A percentile compares a stretch with the other conserved stretches of the same genome.
Evolutionary conservation across 1,140 invertebrate species (phyloP).

Genomic region (Pseudachorutes palmiensis): DNA sequence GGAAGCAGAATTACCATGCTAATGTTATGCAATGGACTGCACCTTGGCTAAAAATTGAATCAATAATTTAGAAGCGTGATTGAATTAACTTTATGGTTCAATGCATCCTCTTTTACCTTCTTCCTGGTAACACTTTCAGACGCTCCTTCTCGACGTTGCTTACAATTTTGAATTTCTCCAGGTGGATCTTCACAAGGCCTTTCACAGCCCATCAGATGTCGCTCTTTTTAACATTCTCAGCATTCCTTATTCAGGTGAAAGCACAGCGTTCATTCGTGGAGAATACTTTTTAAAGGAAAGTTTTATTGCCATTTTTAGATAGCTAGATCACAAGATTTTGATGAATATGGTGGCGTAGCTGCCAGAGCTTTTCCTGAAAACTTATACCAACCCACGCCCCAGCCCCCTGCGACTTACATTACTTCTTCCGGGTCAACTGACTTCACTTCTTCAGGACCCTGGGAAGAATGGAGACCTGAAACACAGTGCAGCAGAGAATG

Average conservation of each 20-base stretch:
- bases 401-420: slow-evolving; percentile 7
- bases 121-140: too few relatives aligned
- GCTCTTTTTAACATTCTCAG: too few relatives aligned
- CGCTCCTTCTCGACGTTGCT: too few relatives aligned
- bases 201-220: too few relatives aligned
- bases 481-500: slow-evolving; percentile 16
- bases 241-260: not conserved
- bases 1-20: too few relatives aligned
- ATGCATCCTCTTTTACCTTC: too few relatives aligned
- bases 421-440: slow-evolving; percentile 1
- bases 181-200: too few relatives aligned
- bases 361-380: not conserved
- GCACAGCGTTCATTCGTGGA: not conserved
- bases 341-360: not conserved
- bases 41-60: too few relatives aligned
- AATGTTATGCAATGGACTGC: too few relatives aligned
- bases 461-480: not conserved
- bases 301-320: not conserved
- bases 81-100: too few relatives aligned
- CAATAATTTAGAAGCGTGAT: too few relatives aligned
- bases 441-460: slow-evolving; percentile 7
- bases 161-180: too few relatives aligned
- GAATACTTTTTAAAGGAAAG: not conserved
- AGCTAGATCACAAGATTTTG: not conserved
- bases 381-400: not conserved